Evolutionary conservation across 2,888 invertebrate genomes (phyloP), one percentile per base, ranked within the genome.

Genomic region (Eristalis tenax): DNA sequence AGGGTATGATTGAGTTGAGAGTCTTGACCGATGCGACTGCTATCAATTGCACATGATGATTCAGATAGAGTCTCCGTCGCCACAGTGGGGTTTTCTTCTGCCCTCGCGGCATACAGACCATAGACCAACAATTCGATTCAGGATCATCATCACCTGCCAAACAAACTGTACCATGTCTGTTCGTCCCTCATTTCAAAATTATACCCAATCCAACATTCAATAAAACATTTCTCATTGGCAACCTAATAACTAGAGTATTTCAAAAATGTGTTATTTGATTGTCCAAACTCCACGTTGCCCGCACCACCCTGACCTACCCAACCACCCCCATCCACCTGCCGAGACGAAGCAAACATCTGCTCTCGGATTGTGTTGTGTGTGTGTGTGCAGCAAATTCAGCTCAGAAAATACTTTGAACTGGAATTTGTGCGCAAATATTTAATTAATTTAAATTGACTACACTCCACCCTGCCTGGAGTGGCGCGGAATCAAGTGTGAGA

Each of bases 361-460:
- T 32, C 32, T 32, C 82, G 64, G 69, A 57, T 28, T 61, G 61
- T 65, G 5, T 4, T 4, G 32, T 6, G 4, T 4, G 28, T 4
- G 28, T 4, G 28, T 77, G 77, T 50, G 43, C 81, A 81, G 57
- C 69, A 59, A 81, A 85, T 82, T 82, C 63, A 77, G 65, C 61
- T 71, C 75, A 63, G 74, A 85, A 81, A 81, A 85, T 69, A 85
- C 77, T 82, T 85, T 85, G 77, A 78, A 86, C 70, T 82, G 83
- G 86, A 86, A 86, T 86, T 75, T 79, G 83, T 71, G 82, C 75
- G 86, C 86, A 86, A 86, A 86, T 86, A 82, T 86, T 86, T 86
- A 86, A 86, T 86, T 86, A 86, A 86, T 82, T 82, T 79, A 86
- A 86, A 86, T 79, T 86, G 78, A 82, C 74, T 82, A 66, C 65